Evolutionary conservation across 2,797 vertebrate genomes (phyloP), one percentile per base, ranked within the genome.

Genomic region (Rhinogobio ventralis): DNA sequence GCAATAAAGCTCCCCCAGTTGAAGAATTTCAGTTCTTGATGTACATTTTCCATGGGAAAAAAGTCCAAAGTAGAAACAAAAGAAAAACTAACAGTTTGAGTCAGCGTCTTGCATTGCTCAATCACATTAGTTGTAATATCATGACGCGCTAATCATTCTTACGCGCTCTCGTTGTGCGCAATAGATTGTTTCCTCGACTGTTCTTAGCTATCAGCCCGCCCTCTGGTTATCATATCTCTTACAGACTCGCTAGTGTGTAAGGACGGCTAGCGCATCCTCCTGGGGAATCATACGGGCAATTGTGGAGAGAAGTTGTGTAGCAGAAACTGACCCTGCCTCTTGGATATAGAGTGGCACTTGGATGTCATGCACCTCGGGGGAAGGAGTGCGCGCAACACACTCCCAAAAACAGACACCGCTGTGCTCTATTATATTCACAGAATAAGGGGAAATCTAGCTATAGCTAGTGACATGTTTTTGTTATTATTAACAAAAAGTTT

Each of bases 211-310:
- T 87, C 87, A 84, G 83, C 88, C 88, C 88, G 85, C 88, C 88
- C 87, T 89, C 87, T 72, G 73, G 85, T 87, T 84, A 82, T 85
- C 85, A 77, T 86, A 89, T 89, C 83, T 85, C 77, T 88, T 87
- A 84, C 81, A 87, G 83, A 82, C 68, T 86, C 66, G 53, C 79
- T 49, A 4, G 71, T 77, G 72, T 71, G 85, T 57, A 57, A 25
- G 72, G 64, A 69, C 67, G 72, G 67, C 30, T 51, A 67, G 83
- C 78, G 83, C 85, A 88, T 88, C 88, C 81, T 89, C 83, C 20
- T 82, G 66, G 79, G 77, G 39, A 85, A 79, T 67, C 88, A 73
- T 69, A 72, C 79, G 28, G 85, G 49, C 76, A 88, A 88, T 83
- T 85, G 81, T 75, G 77, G 69, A 85, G 77, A 83, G 67, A 86